Base-by-base conservation (phyloP, 2,888 invertebrate genomes). In the Eubasilissa splendida region DNA sequence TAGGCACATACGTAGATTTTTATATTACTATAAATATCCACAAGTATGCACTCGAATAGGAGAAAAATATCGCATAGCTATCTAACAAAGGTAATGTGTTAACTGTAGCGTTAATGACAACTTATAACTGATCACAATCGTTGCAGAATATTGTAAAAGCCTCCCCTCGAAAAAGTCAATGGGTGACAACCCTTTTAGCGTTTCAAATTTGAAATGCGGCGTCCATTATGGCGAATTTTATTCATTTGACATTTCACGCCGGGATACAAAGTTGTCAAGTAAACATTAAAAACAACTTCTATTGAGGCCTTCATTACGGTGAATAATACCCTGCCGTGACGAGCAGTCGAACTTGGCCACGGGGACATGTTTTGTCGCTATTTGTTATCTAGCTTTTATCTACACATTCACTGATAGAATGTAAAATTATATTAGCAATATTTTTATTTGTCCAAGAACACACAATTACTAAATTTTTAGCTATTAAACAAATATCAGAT, bases 191-290 rank as follows among this genome's bases (percentile, higher is more conserved):
- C 80, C 81, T 79, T 81, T 77, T 52, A 59, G 74, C 73, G 75
- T 80, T 74, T 65, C 59, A 70, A 81, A 79, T 78, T 81, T 60
- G 78, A 81, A 81, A 79, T 73, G 81, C 79, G 78, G 77, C 81
- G 60, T 77, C 75, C 78, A 78, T 81, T 77, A 79, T 79, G 60
- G 70, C 63, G 59, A 33, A 74, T 75, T 77, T 78, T 80, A 83
- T 81, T 83, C 83, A 83, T 83, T 76, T 80, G 79, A 81, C 83
- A 81, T 83, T 83, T 83, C 83, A 81, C 81, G 83, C 83, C 77
- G 83, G 11, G 81, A 79, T 65, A 82, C 82, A 80, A 82, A 82
- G 78, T 76, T 80, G 80, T 82, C 80, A 79, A 80, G 68, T 75
- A 80, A 76, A 80, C 76, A 80, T 80, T 70, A 73, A 60, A 82